Evolutionary conservation across 2,113 vertebrate species (phyloP).

Genomic region (Myodes glareolus): DNA sequence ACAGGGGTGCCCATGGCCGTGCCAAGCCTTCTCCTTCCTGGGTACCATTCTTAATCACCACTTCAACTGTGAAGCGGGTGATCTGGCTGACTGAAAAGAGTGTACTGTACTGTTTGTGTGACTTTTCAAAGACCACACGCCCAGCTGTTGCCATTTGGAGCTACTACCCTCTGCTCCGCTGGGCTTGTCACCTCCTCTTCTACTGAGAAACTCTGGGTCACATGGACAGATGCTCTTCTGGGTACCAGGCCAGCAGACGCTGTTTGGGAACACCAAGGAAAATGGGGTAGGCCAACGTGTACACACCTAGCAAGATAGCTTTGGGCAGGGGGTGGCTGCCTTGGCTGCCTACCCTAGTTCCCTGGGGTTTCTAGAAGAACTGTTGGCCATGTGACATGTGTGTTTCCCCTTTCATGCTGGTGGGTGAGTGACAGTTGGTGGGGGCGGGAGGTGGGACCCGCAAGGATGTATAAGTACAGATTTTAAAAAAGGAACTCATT

Average conservation of each 20-base stretch:
- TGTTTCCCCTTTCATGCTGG: slow-evolving; percentile 8
- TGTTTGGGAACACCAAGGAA: not conserved
- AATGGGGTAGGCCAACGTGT: not conserved
- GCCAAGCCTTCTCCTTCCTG: not conserved
- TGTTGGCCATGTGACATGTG: not conserved
- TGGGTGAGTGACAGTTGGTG: slow-evolving; percentile 42
- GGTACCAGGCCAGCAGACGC: too few species aligned
- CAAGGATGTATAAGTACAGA: slow-evolving; percentile 40
- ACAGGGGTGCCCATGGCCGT: rapidly evolving
- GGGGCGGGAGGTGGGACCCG: not conserved
- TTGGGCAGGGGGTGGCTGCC: not conserved
- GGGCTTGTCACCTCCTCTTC: not conserved
- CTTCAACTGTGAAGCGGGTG: not conserved
- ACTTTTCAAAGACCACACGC: not conserved
- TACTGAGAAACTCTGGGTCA: not conserved
- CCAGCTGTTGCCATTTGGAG: not conserved
- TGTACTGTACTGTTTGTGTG: not conserved
- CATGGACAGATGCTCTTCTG: too few species aligned
- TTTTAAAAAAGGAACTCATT: slow-evolving; percentile 70
- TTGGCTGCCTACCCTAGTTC: not conserved
- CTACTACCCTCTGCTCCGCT: not conserved
- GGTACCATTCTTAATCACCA: not conserved
- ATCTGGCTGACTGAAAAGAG: not conserved
- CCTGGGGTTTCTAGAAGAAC: not conserved
- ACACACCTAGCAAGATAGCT: not conserved